phyloP scores from a whole-genome alignment of 2,113 vertebrate genomes.

The Myotis lucifugus region DNA sequence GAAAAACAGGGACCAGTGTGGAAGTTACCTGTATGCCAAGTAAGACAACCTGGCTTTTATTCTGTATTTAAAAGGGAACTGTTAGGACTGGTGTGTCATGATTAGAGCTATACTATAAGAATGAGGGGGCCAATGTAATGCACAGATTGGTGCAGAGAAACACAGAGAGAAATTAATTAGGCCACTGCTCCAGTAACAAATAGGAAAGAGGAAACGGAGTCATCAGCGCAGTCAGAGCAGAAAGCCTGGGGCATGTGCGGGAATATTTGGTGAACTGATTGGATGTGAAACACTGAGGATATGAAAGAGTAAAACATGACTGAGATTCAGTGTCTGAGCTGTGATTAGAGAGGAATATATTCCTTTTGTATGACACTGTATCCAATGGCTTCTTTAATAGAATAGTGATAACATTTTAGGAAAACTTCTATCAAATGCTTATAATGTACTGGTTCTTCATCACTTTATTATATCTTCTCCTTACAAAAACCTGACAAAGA shows the following conservation, averaged over 20 bases:
- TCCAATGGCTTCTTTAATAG: neutral
- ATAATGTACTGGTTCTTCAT: neutral
- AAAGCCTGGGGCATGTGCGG: neutral
- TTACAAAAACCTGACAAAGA: neutral
- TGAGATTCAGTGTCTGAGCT: neutral
- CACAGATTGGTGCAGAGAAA: neutral
- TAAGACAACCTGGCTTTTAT: neutral
- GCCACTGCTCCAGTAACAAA: neutral
- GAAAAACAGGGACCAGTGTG: neutral
- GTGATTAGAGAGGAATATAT: neutral
- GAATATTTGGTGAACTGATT: neutral
- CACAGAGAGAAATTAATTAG: neutral
- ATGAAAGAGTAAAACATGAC: neutral
- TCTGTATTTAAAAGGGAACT: neutral
- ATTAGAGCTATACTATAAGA: neutral
- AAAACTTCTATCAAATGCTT: neutral
- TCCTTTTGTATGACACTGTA: neutral
- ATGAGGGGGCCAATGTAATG: neutral
- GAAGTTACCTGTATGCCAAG: neutral
- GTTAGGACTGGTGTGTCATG: neutral
- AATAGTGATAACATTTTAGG: neutral
- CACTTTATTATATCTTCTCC: neutral
- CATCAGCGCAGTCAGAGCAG: neutral
- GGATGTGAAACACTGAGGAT: neutral
- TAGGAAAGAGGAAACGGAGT: neutral